These are phyloP conservation scores for Leptura quadrifasciata DNA, from an alignment of 2,888 invertebrate genomes.

Conservation along the genomic window DNA sequence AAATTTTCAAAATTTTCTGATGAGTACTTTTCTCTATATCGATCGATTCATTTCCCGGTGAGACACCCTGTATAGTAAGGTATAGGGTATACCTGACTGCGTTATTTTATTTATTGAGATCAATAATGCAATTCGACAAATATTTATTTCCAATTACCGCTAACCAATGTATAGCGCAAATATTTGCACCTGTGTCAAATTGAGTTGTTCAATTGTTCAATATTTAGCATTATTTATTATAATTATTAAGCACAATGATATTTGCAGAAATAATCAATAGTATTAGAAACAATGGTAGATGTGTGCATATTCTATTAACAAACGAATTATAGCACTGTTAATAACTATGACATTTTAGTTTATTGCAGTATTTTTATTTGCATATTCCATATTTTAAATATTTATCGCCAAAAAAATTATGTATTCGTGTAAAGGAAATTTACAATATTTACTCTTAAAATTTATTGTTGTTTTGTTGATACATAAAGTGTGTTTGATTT, in stretches of 20 bases:
- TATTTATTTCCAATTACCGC: too few species aligned
- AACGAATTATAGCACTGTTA: background rate
- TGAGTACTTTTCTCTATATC: too few species aligned
- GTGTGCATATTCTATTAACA: conserved; percentile 12
- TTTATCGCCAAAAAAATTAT: background rate
- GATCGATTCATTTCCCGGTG: too few species aligned
- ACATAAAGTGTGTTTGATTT: background rate
- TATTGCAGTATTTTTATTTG: background rate
- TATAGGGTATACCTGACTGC: too few species aligned
- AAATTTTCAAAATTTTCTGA: too few species aligned
- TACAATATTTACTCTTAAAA: background rate
- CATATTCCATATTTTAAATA: background rate
- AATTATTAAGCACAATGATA: background rate
- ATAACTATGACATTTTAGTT: background rate
- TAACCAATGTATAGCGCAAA: too few species aligned
- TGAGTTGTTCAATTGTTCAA: background rate
- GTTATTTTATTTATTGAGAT: too few species aligned
- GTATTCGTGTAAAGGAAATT: background rate
- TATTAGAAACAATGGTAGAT: conserved; percentile 10
- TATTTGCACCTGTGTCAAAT: background rate
- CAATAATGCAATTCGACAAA: too few species aligned
- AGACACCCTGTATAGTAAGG: too few species aligned
- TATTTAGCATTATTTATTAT: background rate
- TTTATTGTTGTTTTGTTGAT: background rate
- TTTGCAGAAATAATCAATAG: conserved; percentile 16